Evolutionary conservation across 2,113 vertebrate species (phyloP).

Genomic region (Boulengeromyrus knoepffleri): DNA sequence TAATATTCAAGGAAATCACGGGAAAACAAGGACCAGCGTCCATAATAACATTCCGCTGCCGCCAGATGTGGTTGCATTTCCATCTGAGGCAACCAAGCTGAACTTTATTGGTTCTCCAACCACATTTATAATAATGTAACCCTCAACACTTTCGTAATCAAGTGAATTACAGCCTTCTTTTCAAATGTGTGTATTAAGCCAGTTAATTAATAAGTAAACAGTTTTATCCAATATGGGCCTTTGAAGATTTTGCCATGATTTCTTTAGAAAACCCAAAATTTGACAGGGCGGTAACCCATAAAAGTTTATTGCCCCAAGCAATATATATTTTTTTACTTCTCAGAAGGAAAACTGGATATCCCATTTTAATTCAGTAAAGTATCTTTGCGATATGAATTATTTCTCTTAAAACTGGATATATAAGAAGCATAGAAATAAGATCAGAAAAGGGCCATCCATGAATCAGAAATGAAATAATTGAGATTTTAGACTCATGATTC

Average conservation of each 20-base stretch:
- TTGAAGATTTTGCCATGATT: background rate
- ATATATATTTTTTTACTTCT: background rate
- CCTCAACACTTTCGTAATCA: background rate
- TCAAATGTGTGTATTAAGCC: background rate
- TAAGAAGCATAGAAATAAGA: background rate
- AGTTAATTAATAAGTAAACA: background rate
- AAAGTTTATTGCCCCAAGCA: background rate
- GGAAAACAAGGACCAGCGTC: background rate
- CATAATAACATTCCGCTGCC: background rate
- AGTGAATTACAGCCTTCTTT: background rate
- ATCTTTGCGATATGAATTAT: background rate
- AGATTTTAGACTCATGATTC: background rate
- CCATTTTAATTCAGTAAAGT: background rate
- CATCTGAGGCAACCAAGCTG: background rate
- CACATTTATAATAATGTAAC: background rate
- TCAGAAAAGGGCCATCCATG: background rate
- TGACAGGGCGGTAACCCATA: background rate
- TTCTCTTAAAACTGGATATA: background rate
- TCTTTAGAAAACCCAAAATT: background rate
- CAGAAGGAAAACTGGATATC: background rate
- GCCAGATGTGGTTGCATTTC: background rate
- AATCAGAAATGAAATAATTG: background rate
- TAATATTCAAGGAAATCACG: background rate
- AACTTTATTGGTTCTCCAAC: background rate
- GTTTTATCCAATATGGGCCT: background rate